A percentile compares a stretch with the other conserved stretches of the same genome.
phyloP scores from a whole-genome alignment of 1,140 invertebrate species.

The Adoxophyes honmai region DNA sequence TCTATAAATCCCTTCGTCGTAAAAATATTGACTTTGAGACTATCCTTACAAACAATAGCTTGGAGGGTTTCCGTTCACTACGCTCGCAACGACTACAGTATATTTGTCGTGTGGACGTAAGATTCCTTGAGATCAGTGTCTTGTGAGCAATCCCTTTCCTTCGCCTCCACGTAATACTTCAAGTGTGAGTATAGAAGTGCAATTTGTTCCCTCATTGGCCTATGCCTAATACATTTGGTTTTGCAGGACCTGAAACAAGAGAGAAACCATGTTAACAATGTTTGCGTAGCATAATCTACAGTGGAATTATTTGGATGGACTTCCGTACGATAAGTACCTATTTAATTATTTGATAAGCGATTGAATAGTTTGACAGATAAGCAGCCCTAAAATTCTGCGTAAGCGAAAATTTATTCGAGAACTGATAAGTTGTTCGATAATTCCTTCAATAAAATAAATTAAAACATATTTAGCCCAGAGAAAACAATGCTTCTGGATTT shows the following conservation, averaged over 20 bases:
- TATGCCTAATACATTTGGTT: constrained; percentile 34
- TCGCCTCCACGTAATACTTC: constrained; percentile 19
- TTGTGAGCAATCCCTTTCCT: constrained; percentile 45
- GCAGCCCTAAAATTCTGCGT: no score
- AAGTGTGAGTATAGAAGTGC: constrained; percentile 11
- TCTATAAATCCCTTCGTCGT: neutral
- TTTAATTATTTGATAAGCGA: no score
- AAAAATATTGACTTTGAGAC: neutral
- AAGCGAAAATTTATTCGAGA: no score
- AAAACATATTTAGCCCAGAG: no score
- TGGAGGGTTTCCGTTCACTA: constrained; percentile 52
- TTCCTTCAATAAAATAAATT: no score
- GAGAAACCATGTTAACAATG: no score
- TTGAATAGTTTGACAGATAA: no score
- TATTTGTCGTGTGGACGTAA: constrained; percentile 62
- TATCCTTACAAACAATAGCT: constrained; percentile 22
- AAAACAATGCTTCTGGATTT: no score
- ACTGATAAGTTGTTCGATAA: no score
- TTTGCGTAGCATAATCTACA: no score
- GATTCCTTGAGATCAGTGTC: constrained; percentile 36
- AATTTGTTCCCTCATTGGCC: constrained; percentile 34
- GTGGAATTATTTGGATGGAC: no score
- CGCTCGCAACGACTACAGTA: constrained; percentile 28
- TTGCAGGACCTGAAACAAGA: constrained; percentile 46
- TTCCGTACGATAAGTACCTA: no score